Evolutionary conservation across 2,888 invertebrate species (phyloP), one percentile per base, ranked within the genome.

Genomic region (Microdon myrmicae): DNA sequence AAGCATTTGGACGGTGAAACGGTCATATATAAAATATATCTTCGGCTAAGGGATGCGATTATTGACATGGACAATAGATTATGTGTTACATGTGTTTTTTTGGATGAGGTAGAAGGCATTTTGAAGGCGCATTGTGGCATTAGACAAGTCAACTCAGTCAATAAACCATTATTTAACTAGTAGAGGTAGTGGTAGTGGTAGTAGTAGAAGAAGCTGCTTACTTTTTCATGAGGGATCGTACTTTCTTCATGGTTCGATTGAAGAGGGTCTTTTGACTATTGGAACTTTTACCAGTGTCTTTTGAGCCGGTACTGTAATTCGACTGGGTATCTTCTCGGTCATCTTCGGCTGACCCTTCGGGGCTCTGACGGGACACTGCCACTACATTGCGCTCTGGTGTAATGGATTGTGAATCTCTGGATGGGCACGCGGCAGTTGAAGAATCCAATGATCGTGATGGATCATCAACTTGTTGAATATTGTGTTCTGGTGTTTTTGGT

Each of bases 181-280:
- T 32, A 31, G 32, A 53, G 47, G 58, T 64, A 64, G 64, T 64
- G 53, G 51, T 53, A 43, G 41, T 56, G 20, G 34, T 35, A 37
- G 19, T 31, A n/a, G n/a, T 22, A 55, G 45, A 45, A 47, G 41
- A 37, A 53, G 58, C 64, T 75, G 76, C 79, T 79, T 79, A 82
- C 77, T 82, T 82, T 75, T 81, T 81, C 67, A 86, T 89, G 77
- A 90, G 83, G 82, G 88, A 87, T 83, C 89, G 86, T 80, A 90
- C 88, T 86, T 90, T 90, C 81, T 89, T 90, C 71, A 90, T 88
- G 81, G 90, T 90, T 78, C 88, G 84, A 83, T 92, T 91, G 86
- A 92, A 89, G 78, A 92, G 91, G 79, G 90, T 91, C 76, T 87
- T 87, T 60, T 56, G 64, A 43, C 49, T 59, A 67, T 54, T 67